phyloP scores from a whole-genome alignment of 2,113 vertebrate species.

The Bombycilla garrulus region DNA sequence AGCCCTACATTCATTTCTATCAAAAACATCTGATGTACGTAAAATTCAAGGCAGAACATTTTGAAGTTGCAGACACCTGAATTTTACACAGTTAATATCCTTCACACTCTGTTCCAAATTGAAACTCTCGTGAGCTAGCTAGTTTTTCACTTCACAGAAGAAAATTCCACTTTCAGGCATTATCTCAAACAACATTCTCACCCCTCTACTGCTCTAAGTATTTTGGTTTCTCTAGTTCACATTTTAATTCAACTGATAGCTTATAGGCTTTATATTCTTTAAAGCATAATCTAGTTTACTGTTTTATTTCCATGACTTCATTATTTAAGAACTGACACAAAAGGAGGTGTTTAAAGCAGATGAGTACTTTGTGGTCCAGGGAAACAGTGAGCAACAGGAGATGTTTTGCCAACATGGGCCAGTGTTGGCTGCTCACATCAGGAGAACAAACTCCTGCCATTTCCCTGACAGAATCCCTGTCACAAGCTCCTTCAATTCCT shows the following conservation, averaged over 20 bases:
- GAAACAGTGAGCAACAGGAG: not conserved
- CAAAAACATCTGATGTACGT: not conserved
- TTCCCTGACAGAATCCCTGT: not conserved
- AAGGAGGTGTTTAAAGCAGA: not conserved
- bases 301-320: not conserved
- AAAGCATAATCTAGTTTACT: not conserved
- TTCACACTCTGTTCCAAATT: not conserved
- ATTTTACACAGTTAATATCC: not conserved
- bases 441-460: not conserved
- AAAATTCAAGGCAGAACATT: not conserved
- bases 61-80: not conserved
- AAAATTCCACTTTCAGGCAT: not conserved
- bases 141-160: not conserved
- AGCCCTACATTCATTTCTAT: not conserved
- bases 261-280: not conserved
- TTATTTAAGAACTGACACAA: not conserved
- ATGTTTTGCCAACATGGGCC: not conserved
- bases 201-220: not conserved
- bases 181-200: not conserved
- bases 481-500: not conserved
- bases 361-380: not conserved
- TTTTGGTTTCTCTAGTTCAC: not conserved
- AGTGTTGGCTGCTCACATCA: not conserved
- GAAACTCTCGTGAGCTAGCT: not conserved
- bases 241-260: not conserved